These are phyloP conservation scores for Morpho helenor DNA, from an alignment of 2,888 invertebrate genomes.

Conservation along the genomic window DNA sequence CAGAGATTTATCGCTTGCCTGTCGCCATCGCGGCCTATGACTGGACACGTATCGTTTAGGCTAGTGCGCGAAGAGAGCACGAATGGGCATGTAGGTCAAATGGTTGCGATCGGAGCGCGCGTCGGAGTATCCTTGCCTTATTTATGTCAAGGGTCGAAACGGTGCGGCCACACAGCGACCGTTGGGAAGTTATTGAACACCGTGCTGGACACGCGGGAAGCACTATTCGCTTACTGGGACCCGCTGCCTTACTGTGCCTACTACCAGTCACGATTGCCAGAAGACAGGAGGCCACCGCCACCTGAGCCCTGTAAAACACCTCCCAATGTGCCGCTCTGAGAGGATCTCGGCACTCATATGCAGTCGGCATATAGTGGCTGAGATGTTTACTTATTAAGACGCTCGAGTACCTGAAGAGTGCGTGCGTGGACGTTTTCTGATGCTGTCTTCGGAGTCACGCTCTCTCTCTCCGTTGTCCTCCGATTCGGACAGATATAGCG, in stretches of 20 bases:
- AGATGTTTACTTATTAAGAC: slow-evolving; percentile 60
- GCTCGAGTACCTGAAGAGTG: slow-evolving; percentile 76
- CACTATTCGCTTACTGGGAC: slow-evolving; percentile 90
- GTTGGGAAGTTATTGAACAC: slow-evolving; percentile 82
- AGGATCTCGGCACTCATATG: slow-evolving; percentile 24
- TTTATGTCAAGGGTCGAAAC: slow-evolving; percentile 85
- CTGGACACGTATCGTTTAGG: slow-evolving; percentile 89
- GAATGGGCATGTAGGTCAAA: slow-evolving; percentile 57
- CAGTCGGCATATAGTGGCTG: slow-evolving; percentile 25
- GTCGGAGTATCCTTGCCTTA: slow-evolving; percentile 90
- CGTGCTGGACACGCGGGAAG: slow-evolving; percentile 88
- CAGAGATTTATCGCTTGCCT: slow-evolving; percentile 84
- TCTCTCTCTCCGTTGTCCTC: slow-evolving; percentile 37
- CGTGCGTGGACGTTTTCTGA: slow-evolving; percentile 46
- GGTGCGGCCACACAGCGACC: slow-evolving; percentile 81
- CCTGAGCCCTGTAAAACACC: slow-evolving; percentile 79
- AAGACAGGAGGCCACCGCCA: slow-evolving; percentile 62
- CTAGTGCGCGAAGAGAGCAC: slow-evolving; percentile 81
- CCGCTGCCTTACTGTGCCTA: slow-evolving; percentile 92
- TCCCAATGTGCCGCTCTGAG: slow-evolving; percentile 70
- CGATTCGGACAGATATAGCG: slow-evolving; percentile 24
- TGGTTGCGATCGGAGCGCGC: slow-evolving; percentile 81
- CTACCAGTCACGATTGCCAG: slow-evolving; percentile 88
- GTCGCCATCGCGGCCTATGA: slow-evolving; percentile 82
- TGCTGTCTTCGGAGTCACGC: slow-evolving; percentile 42